Evolutionary conservation across 2,888 invertebrate genomes (phyloP).

Genomic region (Epistrophe eligans): DNA sequence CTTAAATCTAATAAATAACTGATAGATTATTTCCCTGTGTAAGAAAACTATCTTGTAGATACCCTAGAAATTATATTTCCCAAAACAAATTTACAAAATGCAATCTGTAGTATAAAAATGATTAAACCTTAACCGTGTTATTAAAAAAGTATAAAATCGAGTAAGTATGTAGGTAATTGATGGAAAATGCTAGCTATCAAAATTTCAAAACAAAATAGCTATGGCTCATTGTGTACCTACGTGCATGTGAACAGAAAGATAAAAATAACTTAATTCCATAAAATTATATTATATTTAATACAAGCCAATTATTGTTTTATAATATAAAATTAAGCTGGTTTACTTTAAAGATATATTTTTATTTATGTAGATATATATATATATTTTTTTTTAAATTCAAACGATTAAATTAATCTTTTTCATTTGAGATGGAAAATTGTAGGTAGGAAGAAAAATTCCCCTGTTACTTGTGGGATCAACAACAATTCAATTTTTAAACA

Average conservation of each 20-base stretch:
- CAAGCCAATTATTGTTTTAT: not conserved
- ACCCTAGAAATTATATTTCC: not conserved
- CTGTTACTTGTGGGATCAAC: too few relatives aligned
- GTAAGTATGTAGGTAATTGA: not conserved
- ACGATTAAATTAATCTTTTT: not conserved
- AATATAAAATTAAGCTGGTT: not conserved
- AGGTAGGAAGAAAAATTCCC: too few relatives aligned
- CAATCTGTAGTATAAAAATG: not conserved
- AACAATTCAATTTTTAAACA: too few relatives aligned
- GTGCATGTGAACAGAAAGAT: not conserved
- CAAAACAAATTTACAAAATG: not conserved
- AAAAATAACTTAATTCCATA: not conserved
- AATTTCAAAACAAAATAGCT: not conserved
- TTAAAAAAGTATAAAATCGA: not conserved
- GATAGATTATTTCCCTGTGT: too few relatives aligned
- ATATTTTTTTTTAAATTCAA: not conserved
- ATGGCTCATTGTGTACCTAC: too few relatives aligned
- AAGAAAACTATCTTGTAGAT: not conserved
- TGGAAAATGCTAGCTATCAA: not conserved
- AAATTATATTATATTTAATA: conserved; percentile 1
- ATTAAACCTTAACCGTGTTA: not conserved
- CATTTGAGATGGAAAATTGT: not conserved
- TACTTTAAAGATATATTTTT: not conserved
- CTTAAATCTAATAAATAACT: too few relatives aligned
- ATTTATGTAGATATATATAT: too few relatives aligned